These are phyloP conservation scores for Tragelaphus imberbis DNA, from an alignment of 2,113 vertebrate species.

Conservation along the genomic window DNA sequence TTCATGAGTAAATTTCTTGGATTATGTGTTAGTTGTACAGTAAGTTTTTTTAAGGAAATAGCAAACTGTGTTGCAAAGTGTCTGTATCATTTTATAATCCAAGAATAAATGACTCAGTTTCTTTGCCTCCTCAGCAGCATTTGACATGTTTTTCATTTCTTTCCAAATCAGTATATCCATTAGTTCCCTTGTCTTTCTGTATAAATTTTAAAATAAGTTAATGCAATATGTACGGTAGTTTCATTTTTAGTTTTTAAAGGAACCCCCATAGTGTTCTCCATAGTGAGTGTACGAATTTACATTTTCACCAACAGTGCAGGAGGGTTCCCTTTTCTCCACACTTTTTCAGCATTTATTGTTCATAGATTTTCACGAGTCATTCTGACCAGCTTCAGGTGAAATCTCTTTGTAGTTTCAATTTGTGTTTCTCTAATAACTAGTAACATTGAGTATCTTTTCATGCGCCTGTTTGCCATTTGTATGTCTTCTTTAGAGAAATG, in stretches of 20 bases:
- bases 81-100: not conserved
- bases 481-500: not conserved
- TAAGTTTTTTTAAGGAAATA: not conserved
- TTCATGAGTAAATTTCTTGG: not conserved
- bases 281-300: not conserved
- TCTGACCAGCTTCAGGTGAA: not conserved
- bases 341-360: not conserved
- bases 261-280: not conserved
- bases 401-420: not conserved
- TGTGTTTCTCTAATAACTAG: not conserved
- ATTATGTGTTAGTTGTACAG: not conserved
- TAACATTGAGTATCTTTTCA: not conserved
- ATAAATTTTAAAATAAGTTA: not conserved
- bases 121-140: not conserved
- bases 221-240: not conserved
- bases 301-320: not conserved
- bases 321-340: not conserved
- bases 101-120: not conserved
- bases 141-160: not conserved
- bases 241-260: not conserved
- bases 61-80: not conserved
- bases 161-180: not conserved
- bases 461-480: not conserved
- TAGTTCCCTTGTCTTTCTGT: not conserved
- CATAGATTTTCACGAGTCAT: not conserved